These are phyloP conservation scores for Chlamydotis undulata DNA, from an alignment of 2,113 vertebrate genomes.

Conservation along the genomic window DNA sequence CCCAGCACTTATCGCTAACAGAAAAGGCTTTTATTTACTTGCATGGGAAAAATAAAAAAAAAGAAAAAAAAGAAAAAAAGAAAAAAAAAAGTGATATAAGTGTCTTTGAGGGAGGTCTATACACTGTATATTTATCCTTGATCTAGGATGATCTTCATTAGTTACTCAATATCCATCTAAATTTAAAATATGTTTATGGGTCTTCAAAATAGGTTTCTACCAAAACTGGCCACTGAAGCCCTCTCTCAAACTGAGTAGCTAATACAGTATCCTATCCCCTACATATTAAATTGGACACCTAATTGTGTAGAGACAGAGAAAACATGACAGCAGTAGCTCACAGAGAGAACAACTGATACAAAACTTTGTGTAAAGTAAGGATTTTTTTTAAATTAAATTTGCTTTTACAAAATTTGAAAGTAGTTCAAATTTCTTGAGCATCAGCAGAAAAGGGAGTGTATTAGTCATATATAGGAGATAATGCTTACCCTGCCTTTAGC, in stretches of 20 bases:
- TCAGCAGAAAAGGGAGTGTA: not conserved
- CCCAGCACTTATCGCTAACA: not conserved
- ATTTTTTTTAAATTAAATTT: not conserved
- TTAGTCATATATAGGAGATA: not conserved
- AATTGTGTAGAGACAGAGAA: not conserved
- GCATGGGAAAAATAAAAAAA: rapidly evolving
- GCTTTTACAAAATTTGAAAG: not conserved
- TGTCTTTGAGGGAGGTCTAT: not conserved
- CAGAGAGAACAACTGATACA: not conserved
- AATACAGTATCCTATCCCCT: not conserved
- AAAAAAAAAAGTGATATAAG: not conserved
- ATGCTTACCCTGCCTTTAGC: not conserved
- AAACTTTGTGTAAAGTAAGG: not conserved
- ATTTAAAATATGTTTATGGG: rapidly evolving
- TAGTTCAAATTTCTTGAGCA: not conserved
- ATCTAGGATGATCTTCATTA: not conserved
- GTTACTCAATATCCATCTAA: not conserved
- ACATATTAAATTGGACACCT: not conserved
- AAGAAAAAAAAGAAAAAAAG: not conserved
- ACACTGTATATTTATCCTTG: not conserved
- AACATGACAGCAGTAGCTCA: not conserved
- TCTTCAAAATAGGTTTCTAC: not conserved
- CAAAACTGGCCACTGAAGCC: not conserved
- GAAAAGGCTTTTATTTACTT: not conserved
- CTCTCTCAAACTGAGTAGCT: not conserved